Conservation (phyloP, 2,113 vertebrate genomes). For the Herpailurus yagouaroundi region DNA sequence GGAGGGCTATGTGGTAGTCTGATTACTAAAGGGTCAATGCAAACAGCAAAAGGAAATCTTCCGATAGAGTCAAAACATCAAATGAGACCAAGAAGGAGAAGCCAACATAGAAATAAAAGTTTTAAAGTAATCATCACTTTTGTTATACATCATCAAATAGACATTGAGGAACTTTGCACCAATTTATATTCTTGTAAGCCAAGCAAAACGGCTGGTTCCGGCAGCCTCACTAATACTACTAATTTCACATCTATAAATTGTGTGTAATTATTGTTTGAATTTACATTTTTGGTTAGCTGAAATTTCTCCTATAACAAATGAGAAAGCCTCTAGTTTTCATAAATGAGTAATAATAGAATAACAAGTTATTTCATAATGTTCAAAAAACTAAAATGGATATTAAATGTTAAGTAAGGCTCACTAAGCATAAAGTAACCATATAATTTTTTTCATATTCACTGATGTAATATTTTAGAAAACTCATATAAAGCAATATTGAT, state of each 20-base stretch:
- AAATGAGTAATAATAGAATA: background rate
- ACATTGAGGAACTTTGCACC: background rate
- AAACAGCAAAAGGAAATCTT: background rate
- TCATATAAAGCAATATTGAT: background rate
- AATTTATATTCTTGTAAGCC: background rate
- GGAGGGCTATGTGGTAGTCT: background rate
- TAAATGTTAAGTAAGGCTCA: background rate
- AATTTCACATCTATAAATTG: background rate
- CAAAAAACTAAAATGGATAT: background rate
- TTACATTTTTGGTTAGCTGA: background rate
- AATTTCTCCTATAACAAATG: background rate
- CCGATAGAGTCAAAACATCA: too few species aligned
- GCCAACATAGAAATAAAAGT: background rate
- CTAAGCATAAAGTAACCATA: background rate
- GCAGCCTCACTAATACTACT: background rate
- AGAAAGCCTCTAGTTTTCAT: background rate
- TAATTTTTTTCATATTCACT: background rate
- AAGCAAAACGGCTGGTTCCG: background rate
- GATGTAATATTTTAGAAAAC: background rate
- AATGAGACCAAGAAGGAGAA: background rate
- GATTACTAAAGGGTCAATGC: background rate
- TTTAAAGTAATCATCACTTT: background rate
- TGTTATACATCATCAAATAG: background rate
- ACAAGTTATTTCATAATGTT: background rate
- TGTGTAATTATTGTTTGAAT: background rate